Evolutionary conservation across 1,140 invertebrate species (phyloP), one percentile per base, ranked within the genome.

Genomic region (Sinella curviseta): DNA sequence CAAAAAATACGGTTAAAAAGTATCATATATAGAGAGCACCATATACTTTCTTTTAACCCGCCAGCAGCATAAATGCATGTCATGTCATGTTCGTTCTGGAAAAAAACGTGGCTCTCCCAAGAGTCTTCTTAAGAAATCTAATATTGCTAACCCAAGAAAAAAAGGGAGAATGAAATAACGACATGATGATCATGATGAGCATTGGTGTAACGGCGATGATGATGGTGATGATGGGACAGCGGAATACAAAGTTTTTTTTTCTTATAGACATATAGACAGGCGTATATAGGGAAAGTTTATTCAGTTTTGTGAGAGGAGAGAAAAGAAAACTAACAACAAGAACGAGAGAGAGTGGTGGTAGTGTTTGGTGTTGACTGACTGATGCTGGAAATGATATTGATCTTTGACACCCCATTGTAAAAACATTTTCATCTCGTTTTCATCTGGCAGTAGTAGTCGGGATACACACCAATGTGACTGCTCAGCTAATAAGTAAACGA

Each of bases 391-490:
- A 76, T 34, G 80, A 81, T 81, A 81, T 81, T 81, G 80, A 81
- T 81, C 80, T 78, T 67, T 81, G 80, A 81, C 80, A 81, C 80
- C 80, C 80, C 60, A 78, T 78, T 78, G 77, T 78, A 81, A 78
- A 81, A 78, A 81, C 80, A 81, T 81, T 77, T 80, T 70, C 65
- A 70, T 70, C 57, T 60, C 65, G 24, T 70, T 60, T 30, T 55
- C 36, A 39, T 48, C 73, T 75, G 4, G 16, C 16, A 33, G 14
- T 17, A 48, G 39, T 48, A 20, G 20, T 8, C 8, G 39, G 39
- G 20, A 20, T 48, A 48, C 39, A 48, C 39, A 48, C 20, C 39
- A 48, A 48, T 48, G 39, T 48, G 39, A 48, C 39, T 48, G 39
- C 39, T 48, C 39, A 48, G 39, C 39, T 48, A 48, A 48, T 48